Conservation (phyloP, 2,888 invertebrate genomes). For the Beris chalybata region DNA sequence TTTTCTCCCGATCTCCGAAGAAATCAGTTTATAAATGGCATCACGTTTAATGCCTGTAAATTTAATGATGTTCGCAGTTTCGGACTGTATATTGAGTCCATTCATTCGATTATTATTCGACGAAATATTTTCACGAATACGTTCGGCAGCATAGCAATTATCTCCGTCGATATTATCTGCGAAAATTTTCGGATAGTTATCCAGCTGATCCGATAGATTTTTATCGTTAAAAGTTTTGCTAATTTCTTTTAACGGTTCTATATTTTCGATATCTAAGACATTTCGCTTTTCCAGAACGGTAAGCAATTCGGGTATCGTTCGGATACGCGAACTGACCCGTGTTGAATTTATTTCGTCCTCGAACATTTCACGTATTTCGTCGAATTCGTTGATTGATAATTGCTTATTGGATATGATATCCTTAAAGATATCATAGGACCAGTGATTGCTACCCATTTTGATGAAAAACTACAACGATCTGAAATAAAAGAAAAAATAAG, state of each 20-base stretch:
- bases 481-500: too few species aligned
- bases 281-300: constrained; percentile 8
- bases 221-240: background rate
- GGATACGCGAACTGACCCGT: background rate
- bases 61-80: background rate
- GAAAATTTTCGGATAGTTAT: background rate
- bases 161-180: background rate
- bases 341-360: constrained; percentile 7
- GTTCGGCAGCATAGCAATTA: constrained; percentile 11
- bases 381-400: background rate
- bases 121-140: background rate
- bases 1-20: constrained; percentile 48
- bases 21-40: constrained; percentile 48
- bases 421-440: too few species aligned
- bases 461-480: too few species aligned
- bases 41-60: constrained; percentile 30
- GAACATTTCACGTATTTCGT: background rate
- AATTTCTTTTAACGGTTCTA: background rate
- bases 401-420: too few species aligned
- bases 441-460: too few species aligned
- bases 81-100: background rate
- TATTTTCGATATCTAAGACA: background rate
- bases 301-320: background rate
- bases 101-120: background rate
- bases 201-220: background rate